Base-by-base conservation (phyloP, 1,140 invertebrate species). In the Pogonus chalceus region DNA sequence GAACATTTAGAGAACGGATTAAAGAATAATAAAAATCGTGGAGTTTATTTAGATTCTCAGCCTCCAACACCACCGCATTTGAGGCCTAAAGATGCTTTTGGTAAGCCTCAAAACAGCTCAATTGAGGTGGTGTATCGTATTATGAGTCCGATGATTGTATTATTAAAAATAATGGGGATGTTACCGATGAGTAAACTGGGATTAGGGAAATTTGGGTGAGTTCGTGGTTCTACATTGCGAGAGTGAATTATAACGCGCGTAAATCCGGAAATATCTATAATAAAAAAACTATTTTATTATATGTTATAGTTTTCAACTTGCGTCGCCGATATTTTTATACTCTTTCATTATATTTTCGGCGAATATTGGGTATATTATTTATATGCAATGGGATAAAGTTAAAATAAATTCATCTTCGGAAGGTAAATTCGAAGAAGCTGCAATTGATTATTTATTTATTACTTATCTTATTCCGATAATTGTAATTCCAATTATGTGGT, bases 391-490 rank as follows among this genome's bases (percentile, higher is more conserved):
- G 54, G 69, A 80, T 58, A 76, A 77, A 57, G 77, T 81, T 1
- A 73, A 77, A 55, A 76, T 80, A 53, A 69, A 79, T 20, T 64
- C 70, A 23, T 76, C 74, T 0, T 64, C 78, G n/a, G 81, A 81
- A 60, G 80, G 79, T 0, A 76, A 78, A 50, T 84, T 84, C 55
- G 81, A 83, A 61, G 81, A 84, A 65, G 80, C 80, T 1, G 81
- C 83, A 1, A 83, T 84, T 58, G 80, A 79, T 51, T 84, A 84
- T 62, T 65, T 84, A 1, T 84, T 84, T 60, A 76, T 79, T 2
- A 76, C 83, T 0, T 82, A 83, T 62, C 71, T 84, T 23, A 71
- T 82, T 52, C 81, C 81, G 0, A 74, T 81, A 61, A 65, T 78
- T 14, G 66, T 76, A 0, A 72, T 81, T 51, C 80, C 80, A 0